A percentile compares a stretch with the other conserved stretches of the same genome.
Evolutionary conservation across 2,888 invertebrate genomes (phyloP).

Genomic region (Ferdinandea cuprea): DNA sequence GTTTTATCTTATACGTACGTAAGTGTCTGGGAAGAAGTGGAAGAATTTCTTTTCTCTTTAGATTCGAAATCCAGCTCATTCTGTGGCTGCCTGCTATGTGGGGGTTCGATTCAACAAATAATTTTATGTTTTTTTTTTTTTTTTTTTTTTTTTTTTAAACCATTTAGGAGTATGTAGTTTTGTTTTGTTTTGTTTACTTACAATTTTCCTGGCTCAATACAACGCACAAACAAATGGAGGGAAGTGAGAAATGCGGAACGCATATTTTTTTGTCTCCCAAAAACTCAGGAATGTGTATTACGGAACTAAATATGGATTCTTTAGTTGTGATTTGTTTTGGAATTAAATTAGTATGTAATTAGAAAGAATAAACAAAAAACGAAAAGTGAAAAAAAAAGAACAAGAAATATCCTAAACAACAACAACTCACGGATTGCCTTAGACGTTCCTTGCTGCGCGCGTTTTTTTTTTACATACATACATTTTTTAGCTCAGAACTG

Average conservation of each 20-base stretch:
- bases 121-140: conserved; percentile 37
- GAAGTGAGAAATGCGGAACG: conserved; percentile 52
- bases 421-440: conserved; percentile 70
- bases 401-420: conserved; percentile 67
- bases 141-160: conserved; percentile 32
- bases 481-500: conserved; percentile 46
- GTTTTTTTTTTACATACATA: conserved; percentile 42
- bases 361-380: conserved; percentile 35
- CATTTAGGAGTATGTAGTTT: conserved; percentile 9
- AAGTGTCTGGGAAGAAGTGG: conserved; percentile 44
- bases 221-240: conserved; percentile 36
- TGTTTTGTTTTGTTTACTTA: conserved; percentile 60
- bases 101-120: conserved; percentile 68
- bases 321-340: conserved; percentile 45
- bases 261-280: conserved; percentile 47
- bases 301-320: conserved; percentile 63
- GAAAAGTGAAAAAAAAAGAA: conserved; percentile 42
- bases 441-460: conserved; percentile 59
- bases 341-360: conserved; percentile 55
- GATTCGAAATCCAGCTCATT: conserved; percentile 61
- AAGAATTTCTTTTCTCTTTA: conserved; percentile 54
- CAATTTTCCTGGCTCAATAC: conserved; percentile 69
- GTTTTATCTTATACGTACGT: conserved; percentile 59
- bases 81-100: conserved; percentile 58
- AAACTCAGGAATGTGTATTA: conserved; percentile 54